Percentiles rank a stretch among this genome's conserved stretches.
phyloP scores from a whole-genome alignment of 2,797 vertebrate genomes.

The Helostoma temminkii region DNA sequence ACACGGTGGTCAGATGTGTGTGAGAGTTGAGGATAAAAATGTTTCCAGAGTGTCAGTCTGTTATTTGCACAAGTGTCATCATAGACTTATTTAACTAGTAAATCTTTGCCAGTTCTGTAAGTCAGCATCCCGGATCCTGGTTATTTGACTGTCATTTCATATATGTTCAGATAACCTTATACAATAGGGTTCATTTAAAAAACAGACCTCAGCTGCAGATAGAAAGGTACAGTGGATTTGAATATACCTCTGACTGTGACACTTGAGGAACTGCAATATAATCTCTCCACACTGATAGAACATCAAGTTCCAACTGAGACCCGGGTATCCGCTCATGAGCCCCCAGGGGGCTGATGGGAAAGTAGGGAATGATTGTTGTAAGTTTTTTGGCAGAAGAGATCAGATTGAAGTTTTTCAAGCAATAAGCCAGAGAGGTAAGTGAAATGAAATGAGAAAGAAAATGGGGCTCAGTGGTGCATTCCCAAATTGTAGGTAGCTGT shows the following conservation, averaged over 20 bases:
- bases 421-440: slow-evolving; percentile 28
- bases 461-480: slow-evolving; percentile 44
- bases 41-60: no score
- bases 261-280: neutral
- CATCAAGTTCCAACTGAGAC: neutral
- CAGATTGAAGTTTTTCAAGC: slow-evolving; percentile 55
- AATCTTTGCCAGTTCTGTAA: neutral
- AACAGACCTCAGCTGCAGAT: no score
- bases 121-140: neutral
- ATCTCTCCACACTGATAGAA: neutral
- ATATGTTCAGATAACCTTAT: no score
- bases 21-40: no score
- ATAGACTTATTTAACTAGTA: no score
- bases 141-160: no score
- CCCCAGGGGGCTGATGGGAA: slow-evolving; percentile 12
- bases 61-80: no score
- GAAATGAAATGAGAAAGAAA: slow-evolving; percentile 43
- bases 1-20: no score
- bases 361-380: slow-evolving; percentile 10
- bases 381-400: slow-evolving; percentile 26
- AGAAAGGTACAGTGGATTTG: neutral
- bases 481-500: slow-evolving; percentile 28
- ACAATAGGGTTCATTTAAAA: no score
- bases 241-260: neutral
- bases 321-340: neutral